Evolutionary conservation across 2,888 invertebrate genomes (phyloP).

Genomic region (Heteropelma amictum): DNA sequence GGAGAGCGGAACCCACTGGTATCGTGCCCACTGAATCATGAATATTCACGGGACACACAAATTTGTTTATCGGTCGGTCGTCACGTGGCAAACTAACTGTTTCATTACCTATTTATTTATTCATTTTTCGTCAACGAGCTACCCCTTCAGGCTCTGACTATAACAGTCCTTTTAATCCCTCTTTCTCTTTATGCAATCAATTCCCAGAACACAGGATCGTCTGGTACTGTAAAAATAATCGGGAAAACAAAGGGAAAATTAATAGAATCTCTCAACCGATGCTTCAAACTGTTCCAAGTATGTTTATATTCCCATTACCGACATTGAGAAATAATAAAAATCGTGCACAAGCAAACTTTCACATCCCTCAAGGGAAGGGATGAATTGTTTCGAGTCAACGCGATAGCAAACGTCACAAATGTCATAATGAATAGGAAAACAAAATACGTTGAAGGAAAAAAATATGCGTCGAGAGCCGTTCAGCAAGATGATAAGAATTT

Average conservation of each 20-base stretch:
- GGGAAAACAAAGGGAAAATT: not conserved
- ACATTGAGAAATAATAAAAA: no score
- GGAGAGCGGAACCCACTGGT: not conserved
- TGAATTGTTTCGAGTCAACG: no score
- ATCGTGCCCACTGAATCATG: constrained; percentile 46
- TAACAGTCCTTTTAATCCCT: constrained; percentile 6
- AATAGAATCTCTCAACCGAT: constrained; percentile 5
- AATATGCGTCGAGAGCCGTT: constrained; percentile 4
- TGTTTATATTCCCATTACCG: no score
- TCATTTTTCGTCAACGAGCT: constrained; percentile 57
- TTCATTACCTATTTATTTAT: constrained; percentile 57
- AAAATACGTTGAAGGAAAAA: no score
- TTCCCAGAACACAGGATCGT: constrained; percentile 19
- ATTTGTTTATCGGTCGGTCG: constrained; percentile 58
- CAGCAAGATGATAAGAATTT: constrained; percentile 4
- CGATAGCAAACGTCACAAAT: no score
- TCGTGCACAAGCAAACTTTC: no score
- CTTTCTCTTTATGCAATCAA: constrained; percentile 42
- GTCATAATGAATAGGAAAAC: no score
- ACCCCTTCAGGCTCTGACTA: constrained; percentile 17
- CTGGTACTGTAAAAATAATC: constrained; percentile 36
- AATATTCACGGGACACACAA: constrained; percentile 54
- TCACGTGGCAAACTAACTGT: constrained; percentile 51
- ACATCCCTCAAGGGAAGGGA: no score
- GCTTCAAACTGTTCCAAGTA: no score